These are phyloP conservation scores for Oconnorella tubifera DNA, from an alignment of 2,888 invertebrate genomes.

Conservation along the genomic window DNA sequence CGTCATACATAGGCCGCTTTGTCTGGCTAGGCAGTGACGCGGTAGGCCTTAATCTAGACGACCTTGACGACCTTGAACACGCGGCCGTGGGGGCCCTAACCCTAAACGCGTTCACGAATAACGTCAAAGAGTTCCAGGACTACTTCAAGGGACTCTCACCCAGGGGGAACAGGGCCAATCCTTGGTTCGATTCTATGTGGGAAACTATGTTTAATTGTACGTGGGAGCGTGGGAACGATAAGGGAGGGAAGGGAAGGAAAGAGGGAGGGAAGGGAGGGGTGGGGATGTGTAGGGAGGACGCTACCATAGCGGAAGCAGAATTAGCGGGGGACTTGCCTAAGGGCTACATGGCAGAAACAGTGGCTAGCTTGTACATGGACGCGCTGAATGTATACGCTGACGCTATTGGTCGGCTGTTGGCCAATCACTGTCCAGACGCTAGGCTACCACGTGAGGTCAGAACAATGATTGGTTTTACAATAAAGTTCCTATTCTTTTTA, in stretches of 20 bases:
- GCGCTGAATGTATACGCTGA: slow-evolving; percentile 39
- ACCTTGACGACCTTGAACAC: slow-evolving; percentile 33
- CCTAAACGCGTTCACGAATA: slow-evolving; percentile 23
- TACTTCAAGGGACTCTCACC: slow-evolving; percentile 39
- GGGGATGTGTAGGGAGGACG: no score
- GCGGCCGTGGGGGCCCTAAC: slow-evolving; percentile 38
- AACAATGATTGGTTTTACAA: no score
- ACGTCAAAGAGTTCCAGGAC: slow-evolving; percentile 31
- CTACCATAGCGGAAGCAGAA: background rate
- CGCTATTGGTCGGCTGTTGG: slow-evolving; percentile 37
- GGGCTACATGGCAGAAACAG: slow-evolving; percentile 18
- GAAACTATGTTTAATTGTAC: slow-evolving; percentile 37
- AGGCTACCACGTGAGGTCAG: no score
- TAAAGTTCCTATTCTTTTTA: no score
- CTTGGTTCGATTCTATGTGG: slow-evolving; percentile 45
- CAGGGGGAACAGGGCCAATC: slow-evolving; percentile 30
- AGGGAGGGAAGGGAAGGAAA: background rate
- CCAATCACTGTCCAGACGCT: slow-evolving; percentile 30
- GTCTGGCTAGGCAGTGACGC: slow-evolving; percentile 49
- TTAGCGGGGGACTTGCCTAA: background rate
- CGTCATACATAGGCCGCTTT: slow-evolving; percentile 39
- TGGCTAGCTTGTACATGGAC: slow-evolving; percentile 36
- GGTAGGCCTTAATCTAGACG: slow-evolving; percentile 31
- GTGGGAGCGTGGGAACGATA: slow-evolving; percentile 18
- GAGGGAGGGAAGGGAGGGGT: no score